Evolutionary conservation across 2,797 vertebrate species (phyloP), one percentile per base, ranked within the genome.

Genomic region (Dendrocincla tyrannina): DNA sequence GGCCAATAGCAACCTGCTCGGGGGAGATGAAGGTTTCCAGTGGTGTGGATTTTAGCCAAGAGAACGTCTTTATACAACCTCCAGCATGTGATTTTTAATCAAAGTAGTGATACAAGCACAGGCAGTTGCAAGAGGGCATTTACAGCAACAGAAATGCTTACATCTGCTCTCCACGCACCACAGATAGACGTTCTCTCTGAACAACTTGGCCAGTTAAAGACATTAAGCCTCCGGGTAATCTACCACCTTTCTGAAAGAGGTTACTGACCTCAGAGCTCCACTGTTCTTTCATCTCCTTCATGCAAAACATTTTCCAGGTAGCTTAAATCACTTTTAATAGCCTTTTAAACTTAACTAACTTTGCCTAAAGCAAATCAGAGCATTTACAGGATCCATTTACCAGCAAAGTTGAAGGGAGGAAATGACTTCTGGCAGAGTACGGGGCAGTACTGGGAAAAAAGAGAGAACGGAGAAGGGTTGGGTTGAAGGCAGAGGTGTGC

Each of bases 281-380:
- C 62, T 91, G 79, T 66, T 86, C 85, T 93, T 91, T 91, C 75
- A 88, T 92, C 89, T 94, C 58, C 75, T 55, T 60, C 62, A 81
- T 24, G 58, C 69, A 88, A 75, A 95, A 88, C 64, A 58, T 66
- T 75, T 88, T 91, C 35, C 32, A 82, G 32, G 55, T 73, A 93
- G 75, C 47, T 95, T 80, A 94, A 83, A 88, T 89, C 50, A 78
- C 79, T 88, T 96, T 49, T 83, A 70, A 89, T 89, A 85, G 88
- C 55, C 85, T 91, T 92, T 96, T 86, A 89, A 95, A 72, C 49
- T 92, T 91, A 90, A 94, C 64, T 93, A 95, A 75, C 85, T 86
- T 88, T 55, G 76, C 76, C 82, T 84, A 91, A 81, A 96, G 95
- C 80, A 86, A 94, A 82, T 75, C 32, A 87, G 30, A 84, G 53